These are phyloP conservation scores for Caloenas nicobarica DNA, from an alignment of 2,113 vertebrate genomes.

Conservation along the genomic window DNA sequence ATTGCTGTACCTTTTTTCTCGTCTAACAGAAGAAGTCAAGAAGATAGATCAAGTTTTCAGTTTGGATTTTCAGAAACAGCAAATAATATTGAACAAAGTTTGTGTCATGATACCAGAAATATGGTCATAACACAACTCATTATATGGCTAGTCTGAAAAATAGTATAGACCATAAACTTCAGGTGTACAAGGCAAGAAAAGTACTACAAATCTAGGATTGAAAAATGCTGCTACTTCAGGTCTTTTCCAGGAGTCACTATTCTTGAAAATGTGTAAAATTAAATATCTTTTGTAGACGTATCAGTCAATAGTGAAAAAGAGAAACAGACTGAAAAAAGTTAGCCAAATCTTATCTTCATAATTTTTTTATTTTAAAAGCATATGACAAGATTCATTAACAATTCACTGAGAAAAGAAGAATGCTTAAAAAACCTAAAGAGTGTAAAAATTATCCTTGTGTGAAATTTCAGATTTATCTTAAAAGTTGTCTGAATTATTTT, in stretches of 20 bases:
- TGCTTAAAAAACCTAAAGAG: neutral
- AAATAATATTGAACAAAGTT: neutral
- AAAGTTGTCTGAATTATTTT: neutral
- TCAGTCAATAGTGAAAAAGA: neutral
- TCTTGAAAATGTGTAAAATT: neutral
- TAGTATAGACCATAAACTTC: neutral
- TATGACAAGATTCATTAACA: neutral
- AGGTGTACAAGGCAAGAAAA: neutral
- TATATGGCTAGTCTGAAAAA: neutral
- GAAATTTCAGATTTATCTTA: constrained; percentile 23
- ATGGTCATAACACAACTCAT: neutral
- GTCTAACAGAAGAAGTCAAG: neutral
- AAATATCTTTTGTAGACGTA: neutral
- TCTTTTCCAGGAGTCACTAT: neutral
- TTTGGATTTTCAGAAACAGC: neutral
- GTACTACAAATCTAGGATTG: neutral
- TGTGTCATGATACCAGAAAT: neutral
- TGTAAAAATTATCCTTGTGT: neutral
- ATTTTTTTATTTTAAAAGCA: neutral
- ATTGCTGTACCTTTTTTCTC: neutral
- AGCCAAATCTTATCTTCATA: neutral
- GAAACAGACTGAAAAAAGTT: neutral
- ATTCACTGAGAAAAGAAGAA: neutral
- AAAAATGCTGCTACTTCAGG: neutral
- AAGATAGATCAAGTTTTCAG: accelerated